Evolutionary conservation across 2,797 vertebrate genomes (phyloP), one percentile per base, ranked within the genome.

Genomic region (Typhlichthys subterraneus): DNA sequence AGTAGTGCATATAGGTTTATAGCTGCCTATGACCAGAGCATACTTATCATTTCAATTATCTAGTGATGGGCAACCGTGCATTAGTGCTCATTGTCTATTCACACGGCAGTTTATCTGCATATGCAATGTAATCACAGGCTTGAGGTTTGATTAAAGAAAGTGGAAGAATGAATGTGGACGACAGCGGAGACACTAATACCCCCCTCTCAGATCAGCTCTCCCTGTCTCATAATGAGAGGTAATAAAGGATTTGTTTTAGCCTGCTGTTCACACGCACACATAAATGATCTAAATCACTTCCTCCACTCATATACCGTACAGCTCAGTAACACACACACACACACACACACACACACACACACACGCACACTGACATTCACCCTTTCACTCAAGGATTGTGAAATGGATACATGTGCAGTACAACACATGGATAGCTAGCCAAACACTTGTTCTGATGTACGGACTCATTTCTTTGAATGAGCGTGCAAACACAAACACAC

Each of bases 141-240:
- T 70, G 69, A 82, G 83, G 86, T 86, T 88, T 88, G 88, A 85
- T 89, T 83, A 89, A 88, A 87, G 79, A 77, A 87, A 88, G 85
- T 84, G 78, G 4, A 87, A 0, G 9, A 42, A 42, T 7, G 7
- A 9, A 42, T 86, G 83, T 88, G 62, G 80, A 87, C 79, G 79
- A 82, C 80, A 79, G 84, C 73, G 82, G 69, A 83, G 85, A 78
- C 85, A 69, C 75, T 86, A 87, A 89, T 77, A 81, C 88, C 69
- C 77, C 88, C 70, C 77, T 74, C 79, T 70, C 85, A 72, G 70
- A 73, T 75, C 81, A 19, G 74, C 80, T 88, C 81, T 68, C 83
- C 69, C 76, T 60, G 76, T 88, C 83, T 85, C 79, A 80, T 80
- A 87, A 90, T 85, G 84, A 90, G 85, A 81, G 74, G 78, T 80